Conservation (phyloP, 1,140 invertebrate genomes). For the Anoplophora glabripennis region DNA sequence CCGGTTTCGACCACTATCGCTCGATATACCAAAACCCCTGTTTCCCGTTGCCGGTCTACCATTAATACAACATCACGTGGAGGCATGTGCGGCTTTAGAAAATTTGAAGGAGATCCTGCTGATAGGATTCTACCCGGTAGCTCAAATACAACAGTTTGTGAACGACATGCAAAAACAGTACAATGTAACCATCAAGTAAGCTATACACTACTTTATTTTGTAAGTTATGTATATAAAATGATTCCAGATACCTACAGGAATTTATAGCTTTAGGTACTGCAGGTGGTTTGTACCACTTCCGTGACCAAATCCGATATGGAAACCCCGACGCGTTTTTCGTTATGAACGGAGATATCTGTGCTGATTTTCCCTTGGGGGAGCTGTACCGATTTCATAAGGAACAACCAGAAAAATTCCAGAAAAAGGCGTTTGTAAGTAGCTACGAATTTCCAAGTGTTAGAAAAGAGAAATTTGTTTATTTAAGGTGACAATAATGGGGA, state of each 20-base stretch:
- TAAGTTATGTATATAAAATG: conserved; percentile 2
- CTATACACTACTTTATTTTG: conserved; percentile 28
- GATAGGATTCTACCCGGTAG: conserved; percentile 86
- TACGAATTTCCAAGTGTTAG: neutral
- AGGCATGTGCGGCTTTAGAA: conserved; percentile 79
- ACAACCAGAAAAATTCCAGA: conserved; percentile 2
- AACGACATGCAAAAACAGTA: conserved; percentile 79
- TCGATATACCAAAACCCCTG: conserved; percentile 95
- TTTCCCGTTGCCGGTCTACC: conserved; percentile 95
- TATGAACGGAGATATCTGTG: conserved; percentile 97
- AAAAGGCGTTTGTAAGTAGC: conserved; percentile 31
- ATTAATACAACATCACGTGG: conserved; percentile 95
- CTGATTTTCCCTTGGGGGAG: conserved; percentile 89
- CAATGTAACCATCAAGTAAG: conserved; percentile 76
- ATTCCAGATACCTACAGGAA: conserved; percentile 85
- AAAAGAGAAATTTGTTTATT: conserved; percentile 15
- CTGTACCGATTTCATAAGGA: conserved; percentile 80
- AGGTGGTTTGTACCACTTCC: conserved; percentile 95
- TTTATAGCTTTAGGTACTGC: conserved; percentile 92
- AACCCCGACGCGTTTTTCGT: conserved; percentile 91
- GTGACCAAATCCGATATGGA: conserved; percentile 90
- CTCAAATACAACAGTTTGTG: conserved; percentile 82
- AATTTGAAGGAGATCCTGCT: conserved; percentile 88
- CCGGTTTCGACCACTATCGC: conserved; percentile 90
- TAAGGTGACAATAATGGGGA: conserved; percentile 74